Evolutionary conservation across 2,797 vertebrate species (phyloP).

Genomic region (Notolepis coatsorum): DNA sequence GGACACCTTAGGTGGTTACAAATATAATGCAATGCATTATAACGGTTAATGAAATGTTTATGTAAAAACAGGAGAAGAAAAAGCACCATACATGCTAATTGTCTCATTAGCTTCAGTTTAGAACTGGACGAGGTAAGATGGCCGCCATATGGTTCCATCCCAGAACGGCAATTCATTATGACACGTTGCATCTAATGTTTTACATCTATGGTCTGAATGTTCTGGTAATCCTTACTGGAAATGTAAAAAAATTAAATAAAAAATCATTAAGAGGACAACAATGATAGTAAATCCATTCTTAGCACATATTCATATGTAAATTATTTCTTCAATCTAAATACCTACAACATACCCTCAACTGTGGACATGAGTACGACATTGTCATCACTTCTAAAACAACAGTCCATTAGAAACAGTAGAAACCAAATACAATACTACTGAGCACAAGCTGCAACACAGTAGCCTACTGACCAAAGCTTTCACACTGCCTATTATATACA

Average conservation of each 20-base stretch:
- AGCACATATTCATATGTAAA: conserved; percentile 16
- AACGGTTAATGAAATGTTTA: too few species aligned
- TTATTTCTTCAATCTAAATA: conserved; percentile 21
- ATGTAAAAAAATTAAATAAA: conserved; percentile 18
- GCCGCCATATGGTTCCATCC: too few species aligned
- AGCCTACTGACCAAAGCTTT: conserved; percentile 10
- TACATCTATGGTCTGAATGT: too few species aligned
- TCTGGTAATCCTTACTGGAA: conserved; percentile 4
- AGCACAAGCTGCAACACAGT: not conserved
- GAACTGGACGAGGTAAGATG: too few species aligned
- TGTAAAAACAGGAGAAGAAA: too few species aligned
- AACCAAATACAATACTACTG: not conserved
- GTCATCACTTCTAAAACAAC: conserved; percentile 49
- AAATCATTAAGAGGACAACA: conserved; percentile 11
- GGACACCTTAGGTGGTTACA: too few species aligned
- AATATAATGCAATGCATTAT: too few species aligned
- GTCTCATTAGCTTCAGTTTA: too few species aligned
- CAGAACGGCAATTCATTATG: too few species aligned
- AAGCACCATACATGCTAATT: too few species aligned
- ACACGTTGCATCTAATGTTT: too few species aligned
- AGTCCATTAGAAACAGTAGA: conserved; percentile 49
- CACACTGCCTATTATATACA: conserved; percentile 39
- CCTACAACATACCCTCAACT: not conserved
- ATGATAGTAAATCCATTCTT: conserved; percentile 40
- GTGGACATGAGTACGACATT: conserved; percentile 10